These are phyloP conservation scores for roundworm (Caenorhabditis elegans) DNA, from an alignment of 1,140 invertebrate species.

Conservation along the genomic window DNA sequence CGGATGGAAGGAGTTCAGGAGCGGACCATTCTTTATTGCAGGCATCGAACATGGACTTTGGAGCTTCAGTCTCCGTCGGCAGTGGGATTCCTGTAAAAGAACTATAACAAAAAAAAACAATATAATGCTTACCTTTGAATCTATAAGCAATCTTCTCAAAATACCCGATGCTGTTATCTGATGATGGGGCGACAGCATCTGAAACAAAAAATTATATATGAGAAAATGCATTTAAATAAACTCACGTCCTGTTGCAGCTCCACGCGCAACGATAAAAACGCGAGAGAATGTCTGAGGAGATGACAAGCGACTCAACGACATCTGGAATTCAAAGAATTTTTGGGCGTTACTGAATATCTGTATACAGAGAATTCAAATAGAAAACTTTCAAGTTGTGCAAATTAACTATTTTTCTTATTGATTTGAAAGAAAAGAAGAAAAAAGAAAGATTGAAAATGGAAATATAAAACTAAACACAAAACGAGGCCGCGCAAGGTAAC, in stretches of 20 bases:
- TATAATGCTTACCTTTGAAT: constrained; percentile 50
- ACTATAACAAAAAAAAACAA: neutral
- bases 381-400: neutral
- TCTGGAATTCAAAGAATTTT: neutral
- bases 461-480: no score
- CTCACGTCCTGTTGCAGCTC: neutral
- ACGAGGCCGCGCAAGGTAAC: neutral
- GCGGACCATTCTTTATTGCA: constrained; percentile 60
- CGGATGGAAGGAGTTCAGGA: constrained; percentile 52
- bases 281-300: neutral
- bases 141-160: constrained; percentile 58
- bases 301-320: neutral
- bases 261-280: neutral
- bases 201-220: neutral
- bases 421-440: no score
- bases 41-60: constrained; percentile 62
- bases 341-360: no score
- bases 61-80: constrained; percentile 54
- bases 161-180: constrained; percentile 45
- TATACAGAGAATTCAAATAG: no score
- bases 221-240: neutral
- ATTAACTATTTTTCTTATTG: no score
- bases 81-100: constrained; percentile 56
- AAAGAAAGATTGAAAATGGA: no score
- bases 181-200: neutral